Base-by-base conservation (phyloP, 35 echinoderm and acorn worm genomes). In the Antedon bifida region DNA sequence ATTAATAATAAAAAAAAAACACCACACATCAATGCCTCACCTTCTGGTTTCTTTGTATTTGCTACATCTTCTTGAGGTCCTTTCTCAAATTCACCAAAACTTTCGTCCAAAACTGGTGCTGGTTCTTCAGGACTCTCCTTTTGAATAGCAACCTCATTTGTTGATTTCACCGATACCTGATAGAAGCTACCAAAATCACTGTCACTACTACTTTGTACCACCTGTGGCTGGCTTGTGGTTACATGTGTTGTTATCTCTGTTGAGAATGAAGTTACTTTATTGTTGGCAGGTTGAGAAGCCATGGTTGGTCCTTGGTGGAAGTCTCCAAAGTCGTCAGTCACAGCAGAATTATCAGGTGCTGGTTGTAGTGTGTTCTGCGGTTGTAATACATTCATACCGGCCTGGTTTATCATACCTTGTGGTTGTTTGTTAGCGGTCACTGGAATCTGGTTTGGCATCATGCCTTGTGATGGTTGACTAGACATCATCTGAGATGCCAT, bases 241-340 rank as follows among this genome's bases (percentile, higher is more conserved):
- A n/a, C n/a, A n/a, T 13, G 3, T 80, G 32, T 34, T 11, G 33
- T 4, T 0, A 38, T 39, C 10, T 35, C 34, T 36, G 78, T 34
- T 8, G 78, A 35, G 23, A 36, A 36, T 3, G 28, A 38, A 11
- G 32, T 80, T 19, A 5, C 33, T 29, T 4, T 9, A 39, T 35
- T 16, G 1, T 9, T 5, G 31, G 31, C 23, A 34, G 7, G 12
- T 21, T 36, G n/a, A 0, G 78, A 34, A 80, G n/a, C 23, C 21
- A 13, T 12, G 10, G 78, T 80, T 35, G 78, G 78, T 29, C 78
- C 78, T 14, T 34, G n/a, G 33, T 38, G 34, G 29, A 80, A 80
- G 11, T 80, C 78, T 80, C 78, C 78, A 39, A 80, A 80, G 30
- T 38, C 78, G 39, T 80, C 78, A 39, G 36, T 38, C 8, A 16